Percentiles rank a stretch among this genome's conserved stretches.
These are phyloP conservation scores for Notechis scutatus DNA, from an alignment of 2,113 vertebrate species.

Conservation along the genomic window DNA sequence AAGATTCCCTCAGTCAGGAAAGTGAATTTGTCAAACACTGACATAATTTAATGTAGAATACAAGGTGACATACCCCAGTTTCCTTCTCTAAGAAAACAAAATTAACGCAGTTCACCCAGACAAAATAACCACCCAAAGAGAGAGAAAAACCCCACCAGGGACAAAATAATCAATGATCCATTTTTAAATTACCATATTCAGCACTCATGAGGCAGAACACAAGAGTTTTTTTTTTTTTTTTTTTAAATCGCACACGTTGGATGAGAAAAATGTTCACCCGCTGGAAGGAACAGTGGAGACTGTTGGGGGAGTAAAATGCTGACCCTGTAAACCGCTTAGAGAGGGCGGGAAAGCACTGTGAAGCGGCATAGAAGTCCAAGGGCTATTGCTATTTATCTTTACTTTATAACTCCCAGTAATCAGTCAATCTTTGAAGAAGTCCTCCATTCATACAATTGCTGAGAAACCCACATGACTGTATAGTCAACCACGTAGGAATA, in stretches of 20 bases:
- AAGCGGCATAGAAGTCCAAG: too few relatives aligned
- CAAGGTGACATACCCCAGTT: not conserved
- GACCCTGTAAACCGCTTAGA: too few relatives aligned
- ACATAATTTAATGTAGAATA: not conserved
- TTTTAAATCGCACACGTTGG: not conserved
- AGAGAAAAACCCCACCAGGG: not conserved
- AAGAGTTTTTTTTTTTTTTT: not conserved
- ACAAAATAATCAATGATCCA: not conserved
- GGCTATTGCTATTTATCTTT: too few relatives aligned
- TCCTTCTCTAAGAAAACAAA: not conserved
- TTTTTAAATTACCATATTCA: not conserved
- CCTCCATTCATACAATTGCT: too few relatives aligned
- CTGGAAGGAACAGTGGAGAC: too few relatives aligned
- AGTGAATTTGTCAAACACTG: not conserved
- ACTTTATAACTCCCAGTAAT: too few relatives aligned
- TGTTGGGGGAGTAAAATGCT: too few relatives aligned
- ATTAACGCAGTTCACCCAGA: not conserved
- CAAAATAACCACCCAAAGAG: not conserved
- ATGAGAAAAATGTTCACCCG: not conserved
- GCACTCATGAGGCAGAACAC: not conserved
- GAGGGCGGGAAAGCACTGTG: too few relatives aligned
- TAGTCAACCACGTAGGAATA: not conserved
- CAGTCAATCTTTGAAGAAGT: too few relatives aligned
- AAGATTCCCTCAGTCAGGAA: not conserved
- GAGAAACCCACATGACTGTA: too few relatives aligned